Evolutionary conservation across 2,888 invertebrate genomes (phyloP).

Genomic region (Fissipunctia ypsillon): DNA sequence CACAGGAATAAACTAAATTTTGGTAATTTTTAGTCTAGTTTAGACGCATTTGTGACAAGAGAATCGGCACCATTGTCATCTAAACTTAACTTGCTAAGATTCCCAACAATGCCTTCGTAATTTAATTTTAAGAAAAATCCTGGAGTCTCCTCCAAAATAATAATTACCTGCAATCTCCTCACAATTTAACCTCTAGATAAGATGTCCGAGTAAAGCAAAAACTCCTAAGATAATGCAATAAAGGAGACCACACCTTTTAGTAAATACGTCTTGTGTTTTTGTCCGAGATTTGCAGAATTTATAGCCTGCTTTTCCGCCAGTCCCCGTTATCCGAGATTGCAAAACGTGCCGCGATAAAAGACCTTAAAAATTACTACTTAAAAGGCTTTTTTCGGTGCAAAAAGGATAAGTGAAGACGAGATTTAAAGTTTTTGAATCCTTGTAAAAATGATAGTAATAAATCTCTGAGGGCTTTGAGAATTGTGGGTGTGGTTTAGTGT

Average conservation of each 20-base stretch:
- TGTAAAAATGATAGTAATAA: slow-evolving; percentile 62
- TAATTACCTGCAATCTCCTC: slow-evolving; percentile 23
- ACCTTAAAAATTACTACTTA: slow-evolving; percentile 62
- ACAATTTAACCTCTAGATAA: slow-evolving; percentile 16
- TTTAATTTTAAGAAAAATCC: neutral
- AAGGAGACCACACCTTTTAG: slow-evolving; percentile 38
- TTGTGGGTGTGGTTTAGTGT: neutral
- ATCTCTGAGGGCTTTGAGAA: slow-evolving; percentile 33
- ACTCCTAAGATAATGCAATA: slow-evolving; percentile 45
- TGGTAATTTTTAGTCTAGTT: no score
- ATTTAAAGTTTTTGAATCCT: slow-evolving; percentile 60
- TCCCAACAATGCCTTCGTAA: neutral
- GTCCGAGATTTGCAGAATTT: slow-evolving; percentile 67
- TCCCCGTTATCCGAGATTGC: slow-evolving; percentile 63
- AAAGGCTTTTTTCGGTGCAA: slow-evolving; percentile 53
- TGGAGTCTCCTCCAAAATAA: neutral
- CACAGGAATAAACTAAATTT: no score
- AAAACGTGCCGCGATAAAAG: slow-evolving; percentile 65
- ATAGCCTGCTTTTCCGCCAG: slow-evolving; percentile 69
- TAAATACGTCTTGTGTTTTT: slow-evolving; percentile 42
- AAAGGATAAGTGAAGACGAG: slow-evolving; percentile 45
- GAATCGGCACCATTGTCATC: no score
- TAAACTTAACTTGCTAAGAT: neutral
- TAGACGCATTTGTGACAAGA: no score
- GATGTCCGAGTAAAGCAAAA: slow-evolving; percentile 10